Evolutionary conservation across 92 coral and sea anemone species (phyloP), one percentile per base, ranked within the genome.

Genomic region (Blastomussa wellsi): DNA sequence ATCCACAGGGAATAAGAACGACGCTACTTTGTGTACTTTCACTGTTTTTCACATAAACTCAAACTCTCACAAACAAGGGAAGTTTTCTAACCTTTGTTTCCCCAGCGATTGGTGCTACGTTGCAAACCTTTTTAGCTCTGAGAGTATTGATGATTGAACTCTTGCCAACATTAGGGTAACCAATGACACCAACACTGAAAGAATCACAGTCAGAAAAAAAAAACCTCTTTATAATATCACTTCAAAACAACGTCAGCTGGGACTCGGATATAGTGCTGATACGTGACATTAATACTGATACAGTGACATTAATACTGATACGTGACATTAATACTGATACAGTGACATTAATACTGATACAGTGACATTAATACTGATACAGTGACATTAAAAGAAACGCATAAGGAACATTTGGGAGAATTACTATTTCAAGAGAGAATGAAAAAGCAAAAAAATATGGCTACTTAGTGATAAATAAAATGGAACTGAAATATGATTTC

Each of bases 111-210:
- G 99, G 99, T 8, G 99, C 99, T 16, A 97, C 99, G 22, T 91
- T 97, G 86, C 98, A 94, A 62, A 97, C 99, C 78, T 97, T 97
- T 79, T 97, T 97, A 6, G 99, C 93, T 31, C 92, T 86, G 15
- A 97, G 84, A 0, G 99, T 94, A 89, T 97, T 97, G 71, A 97
- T 97, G 39, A 97, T 97, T 0, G 99, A 97, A 70, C 99, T 97
- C 80, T 97, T 97, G 33, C 99, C 99, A 72, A 97, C 99, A 88
- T 97, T 97, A 11, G 99, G 99, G 55, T 97, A 97, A 42, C 99
- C 99, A 65, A 97, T 97, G 51, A 95, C 90, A 44, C 99, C 99
- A 79, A 97, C 98, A 81, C 99, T 97, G 72, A 44, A 76, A 72
- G n/a, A 65, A 76, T 20, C 26, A 88, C 32, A 39, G n/a, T n/a